A percentile compares a stretch with the other conserved stretches of the same genome.
Evolutionary conservation across 2,113 vertebrate species (phyloP).

Genomic region (Tyrannus savana): DNA sequence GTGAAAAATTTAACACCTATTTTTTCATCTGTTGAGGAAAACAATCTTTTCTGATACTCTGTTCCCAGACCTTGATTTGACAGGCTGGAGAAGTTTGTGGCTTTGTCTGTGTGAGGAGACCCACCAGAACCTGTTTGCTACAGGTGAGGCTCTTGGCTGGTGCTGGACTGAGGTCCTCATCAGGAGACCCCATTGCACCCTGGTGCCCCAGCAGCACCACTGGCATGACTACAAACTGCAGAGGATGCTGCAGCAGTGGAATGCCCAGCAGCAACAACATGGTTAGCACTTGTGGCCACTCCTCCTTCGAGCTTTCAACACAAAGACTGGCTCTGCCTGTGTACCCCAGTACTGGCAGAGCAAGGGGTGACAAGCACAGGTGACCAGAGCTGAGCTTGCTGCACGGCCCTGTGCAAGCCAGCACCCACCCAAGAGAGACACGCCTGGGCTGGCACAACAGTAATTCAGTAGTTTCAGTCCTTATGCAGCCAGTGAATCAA

Average conservation of each 20-base stretch:
- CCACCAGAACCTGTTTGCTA: not conserved
- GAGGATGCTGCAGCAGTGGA: not conserved
- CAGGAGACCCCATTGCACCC: rapidly evolving
- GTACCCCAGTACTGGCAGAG: not conserved
- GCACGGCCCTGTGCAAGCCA: not conserved
- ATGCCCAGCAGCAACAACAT: not conserved
- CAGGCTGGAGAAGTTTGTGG: not conserved
- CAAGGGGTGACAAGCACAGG: not conserved
- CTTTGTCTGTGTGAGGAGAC: not conserved
- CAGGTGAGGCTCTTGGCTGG: not conserved
- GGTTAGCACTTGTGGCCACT: not conserved
- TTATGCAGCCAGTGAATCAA: not conserved
- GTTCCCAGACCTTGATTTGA: not conserved
- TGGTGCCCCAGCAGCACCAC: rapidly evolving
- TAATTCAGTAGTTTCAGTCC: not conserved
- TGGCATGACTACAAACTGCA: not conserved
- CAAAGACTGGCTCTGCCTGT: not conserved
- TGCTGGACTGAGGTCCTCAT: not conserved
- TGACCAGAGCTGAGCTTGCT: not conserved
- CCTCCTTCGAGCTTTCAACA: not conserved
- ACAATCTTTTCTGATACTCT: not conserved
- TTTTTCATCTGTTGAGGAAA: not conserved
- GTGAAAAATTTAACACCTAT: not conserved
- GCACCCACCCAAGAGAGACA: not conserved
- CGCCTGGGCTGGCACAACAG: not conserved